Percentiles rank a stretch among this genome's conserved stretches.
These are phyloP conservation scores for Mus musculus DNA, from an alignment of 2,113 vertebrate genomes.

Conservation along the genomic window DNA sequence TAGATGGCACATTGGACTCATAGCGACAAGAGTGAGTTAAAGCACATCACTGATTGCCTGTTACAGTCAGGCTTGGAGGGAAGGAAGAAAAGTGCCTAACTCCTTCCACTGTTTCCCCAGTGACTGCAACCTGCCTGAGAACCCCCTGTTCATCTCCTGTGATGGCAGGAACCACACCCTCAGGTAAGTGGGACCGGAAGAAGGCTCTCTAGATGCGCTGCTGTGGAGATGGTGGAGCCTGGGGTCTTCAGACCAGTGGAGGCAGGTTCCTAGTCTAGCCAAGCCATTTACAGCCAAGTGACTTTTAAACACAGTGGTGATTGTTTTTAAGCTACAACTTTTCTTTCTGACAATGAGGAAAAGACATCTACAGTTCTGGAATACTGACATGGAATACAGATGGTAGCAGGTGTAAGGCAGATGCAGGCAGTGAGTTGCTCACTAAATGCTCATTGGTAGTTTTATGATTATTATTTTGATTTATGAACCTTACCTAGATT, in stretches of 20 bases:
- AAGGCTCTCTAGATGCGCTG: too few species aligned
- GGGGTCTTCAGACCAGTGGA: background rate
- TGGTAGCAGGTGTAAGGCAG: background rate
- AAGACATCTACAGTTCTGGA: background rate
- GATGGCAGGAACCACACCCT: conserved; percentile 53
- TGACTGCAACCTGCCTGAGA: conserved; percentile 87
- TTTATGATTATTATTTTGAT: background rate
- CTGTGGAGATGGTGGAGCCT: background rate
- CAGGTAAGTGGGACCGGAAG: conserved; percentile 77
- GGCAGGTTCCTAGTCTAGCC: background rate
- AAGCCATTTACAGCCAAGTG: background rate
- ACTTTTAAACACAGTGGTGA: background rate
- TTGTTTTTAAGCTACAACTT: background rate
- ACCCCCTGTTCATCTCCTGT: conserved; percentile 88
- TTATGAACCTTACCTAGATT: background rate
- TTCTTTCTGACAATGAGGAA: background rate
- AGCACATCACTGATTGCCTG: background rate
- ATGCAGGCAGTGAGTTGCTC: background rate
- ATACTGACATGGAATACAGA: too few species aligned
- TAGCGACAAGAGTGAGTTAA: background rate
- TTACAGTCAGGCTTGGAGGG: background rate
- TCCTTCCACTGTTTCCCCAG: conserved; percentile 77
- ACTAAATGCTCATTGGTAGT: background rate
- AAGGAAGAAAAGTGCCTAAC: background rate
- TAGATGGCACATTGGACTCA: background rate